These are phyloP conservation scores for Eidolon helvum DNA, from an alignment of 2,113 vertebrate genomes.

Conservation along the genomic window DNA sequence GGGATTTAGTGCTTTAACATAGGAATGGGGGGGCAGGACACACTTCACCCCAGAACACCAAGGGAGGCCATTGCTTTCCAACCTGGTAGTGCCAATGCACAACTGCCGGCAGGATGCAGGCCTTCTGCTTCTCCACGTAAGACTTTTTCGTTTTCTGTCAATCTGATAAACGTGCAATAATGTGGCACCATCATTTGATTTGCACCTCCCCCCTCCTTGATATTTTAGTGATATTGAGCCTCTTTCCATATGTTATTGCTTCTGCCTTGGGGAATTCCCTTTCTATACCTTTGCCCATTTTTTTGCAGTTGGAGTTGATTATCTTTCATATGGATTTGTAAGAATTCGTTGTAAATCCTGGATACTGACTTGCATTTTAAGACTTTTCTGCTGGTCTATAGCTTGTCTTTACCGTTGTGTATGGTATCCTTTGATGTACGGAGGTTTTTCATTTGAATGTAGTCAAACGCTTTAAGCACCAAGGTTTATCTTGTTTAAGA, in stretches of 20 bases:
- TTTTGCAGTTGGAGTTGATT: not conserved
- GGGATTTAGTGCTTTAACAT: not conserved
- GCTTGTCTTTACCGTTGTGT: not conserved
- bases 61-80: not conserved
- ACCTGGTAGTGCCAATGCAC: rapidly evolving
- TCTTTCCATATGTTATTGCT: not conserved
- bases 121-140: not conserved
- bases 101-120: not conserved
- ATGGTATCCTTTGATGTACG: not conserved
- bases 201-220: rapidly evolving
- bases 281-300: not conserved
- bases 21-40: not conserved
- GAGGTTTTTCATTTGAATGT: not conserved
- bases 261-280: not conserved
- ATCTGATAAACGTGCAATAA: rapidly evolving
- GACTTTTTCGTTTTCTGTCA: too few relatives aligned
- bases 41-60: not conserved
- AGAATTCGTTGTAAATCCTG: not conserved
- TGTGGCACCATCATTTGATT: not conserved
- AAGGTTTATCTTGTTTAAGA: not conserved
- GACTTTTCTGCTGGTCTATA: not conserved
- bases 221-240: not conserved
- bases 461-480: not conserved
- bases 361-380: rapidly evolving
- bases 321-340: not conserved